phyloP scores from a whole-genome alignment of 1,140 invertebrate genomes.

The Eupristina koningsbergeri region DNA sequence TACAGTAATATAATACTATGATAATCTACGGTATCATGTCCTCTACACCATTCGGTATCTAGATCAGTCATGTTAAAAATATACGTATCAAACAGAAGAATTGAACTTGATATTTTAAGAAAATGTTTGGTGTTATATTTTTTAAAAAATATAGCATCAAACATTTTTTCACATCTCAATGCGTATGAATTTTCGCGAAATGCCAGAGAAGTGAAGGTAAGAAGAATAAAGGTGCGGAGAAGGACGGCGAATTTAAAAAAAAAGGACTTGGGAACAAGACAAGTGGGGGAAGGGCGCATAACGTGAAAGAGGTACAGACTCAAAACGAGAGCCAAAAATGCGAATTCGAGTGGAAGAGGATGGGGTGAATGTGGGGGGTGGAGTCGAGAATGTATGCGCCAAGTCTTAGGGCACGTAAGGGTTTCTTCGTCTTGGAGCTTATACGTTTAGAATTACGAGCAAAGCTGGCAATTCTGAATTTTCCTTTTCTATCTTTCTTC shows the following conservation, averaged over 20 bases:
- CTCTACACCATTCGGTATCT: too few relatives aligned
- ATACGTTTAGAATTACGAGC: background rate
- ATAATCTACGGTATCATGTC: too few relatives aligned
- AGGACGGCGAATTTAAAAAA: background rate
- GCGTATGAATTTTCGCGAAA: background rate
- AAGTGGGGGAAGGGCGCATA: background rate
- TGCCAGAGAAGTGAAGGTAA: background rate
- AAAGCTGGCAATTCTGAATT: slow-evolving; percentile 14
- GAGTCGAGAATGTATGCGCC: too few relatives aligned
- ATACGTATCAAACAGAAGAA: too few relatives aligned
- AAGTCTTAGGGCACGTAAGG: slow-evolving; percentile 24
- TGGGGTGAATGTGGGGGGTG: background rate
- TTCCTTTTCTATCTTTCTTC: background rate
- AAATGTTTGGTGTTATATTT: too few relatives aligned
- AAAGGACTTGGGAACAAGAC: background rate
- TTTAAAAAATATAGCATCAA: background rate
- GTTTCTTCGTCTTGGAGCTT: background rate
- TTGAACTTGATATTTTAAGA: too few relatives aligned
- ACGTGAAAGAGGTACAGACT: background rate
- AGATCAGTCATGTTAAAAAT: too few relatives aligned
- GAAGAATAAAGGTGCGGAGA: background rate
- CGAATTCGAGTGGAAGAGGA: slow-evolving; percentile 16
- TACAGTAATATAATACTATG: too few relatives aligned
- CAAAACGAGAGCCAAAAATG: background rate
- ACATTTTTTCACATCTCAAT: background rate